Evolutionary conservation across 2,797 vertebrate genomes (phyloP).

Genomic region (Phrynocephalus vlangalii): DNA sequence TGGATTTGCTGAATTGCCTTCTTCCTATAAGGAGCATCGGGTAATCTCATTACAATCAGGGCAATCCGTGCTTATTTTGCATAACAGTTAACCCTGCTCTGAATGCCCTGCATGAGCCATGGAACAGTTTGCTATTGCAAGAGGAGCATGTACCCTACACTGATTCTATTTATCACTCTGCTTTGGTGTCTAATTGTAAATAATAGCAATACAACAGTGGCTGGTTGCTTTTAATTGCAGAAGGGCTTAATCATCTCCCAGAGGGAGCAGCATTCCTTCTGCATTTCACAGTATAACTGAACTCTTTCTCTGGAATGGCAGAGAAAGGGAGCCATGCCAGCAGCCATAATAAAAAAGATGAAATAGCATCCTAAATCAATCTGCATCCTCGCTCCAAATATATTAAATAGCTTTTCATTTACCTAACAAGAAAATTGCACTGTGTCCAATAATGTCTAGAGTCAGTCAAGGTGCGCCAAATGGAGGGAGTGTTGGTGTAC

Average conservation of each 20-base stretch:
- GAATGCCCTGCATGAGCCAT: constrained; percentile 38
- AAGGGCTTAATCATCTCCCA: constrained; percentile 68
- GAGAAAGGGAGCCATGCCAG: constrained; percentile 62
- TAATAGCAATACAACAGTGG: constrained; percentile 60
- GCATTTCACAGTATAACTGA: constrained; percentile 62
- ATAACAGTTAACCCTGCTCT: constrained; percentile 3
- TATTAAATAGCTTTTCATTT: constrained; percentile 45
- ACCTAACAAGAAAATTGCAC: constrained; percentile 42
- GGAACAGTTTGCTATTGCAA: constrained; percentile 48
- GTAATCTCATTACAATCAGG: not conserved
- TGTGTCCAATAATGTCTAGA: constrained; percentile 37
- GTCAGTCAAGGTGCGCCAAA: not conserved
- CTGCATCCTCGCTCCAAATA: constrained; percentile 48
- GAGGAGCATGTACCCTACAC: constrained; percentile 32
- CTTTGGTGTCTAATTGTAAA: constrained; percentile 61
- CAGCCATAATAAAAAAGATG: constrained; percentile 62
- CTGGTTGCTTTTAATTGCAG: constrained; percentile 67
- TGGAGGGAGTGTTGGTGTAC: fast-evolving
- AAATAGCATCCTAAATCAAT: constrained; percentile 67
- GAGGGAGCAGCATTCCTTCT: constrained; percentile 56
- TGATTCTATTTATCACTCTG: constrained; percentile 50
- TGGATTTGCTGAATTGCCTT: not conserved
- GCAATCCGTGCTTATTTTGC: not conserved
- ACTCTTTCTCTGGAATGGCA: constrained; percentile 71
- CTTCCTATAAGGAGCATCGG: not conserved